Evolutionary conservation across 2,888 invertebrate genomes (phyloP).

Genomic region (Elegia similella): DNA sequence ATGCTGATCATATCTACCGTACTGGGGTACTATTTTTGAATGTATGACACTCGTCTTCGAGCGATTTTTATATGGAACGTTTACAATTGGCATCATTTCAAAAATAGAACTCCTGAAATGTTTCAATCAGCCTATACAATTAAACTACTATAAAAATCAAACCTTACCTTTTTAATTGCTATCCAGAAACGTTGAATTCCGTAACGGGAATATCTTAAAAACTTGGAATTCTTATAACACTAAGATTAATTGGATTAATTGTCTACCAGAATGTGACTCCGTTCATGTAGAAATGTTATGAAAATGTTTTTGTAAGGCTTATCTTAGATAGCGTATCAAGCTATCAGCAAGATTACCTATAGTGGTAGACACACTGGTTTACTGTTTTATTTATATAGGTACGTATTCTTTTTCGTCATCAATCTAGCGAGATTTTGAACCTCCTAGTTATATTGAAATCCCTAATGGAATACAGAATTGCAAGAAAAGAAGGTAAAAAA

Average conservation of each 20-base stretch:
- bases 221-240: neutral
- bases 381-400: neutral
- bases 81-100: too few relatives aligned
- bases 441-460: too few relatives aligned
- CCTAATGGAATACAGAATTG: too few relatives aligned
- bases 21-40: too few relatives aligned
- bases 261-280: neutral
- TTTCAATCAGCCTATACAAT: too few relatives aligned
- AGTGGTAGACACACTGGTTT: neutral
- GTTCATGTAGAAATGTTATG: constrained; percentile 20
- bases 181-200: neutral
- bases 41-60: too few relatives aligned
- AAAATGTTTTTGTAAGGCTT: constrained; percentile 28
- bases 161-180: neutral
- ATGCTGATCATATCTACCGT: too few relatives aligned
- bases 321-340: constrained; percentile 22
- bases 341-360: constrained; percentile 19
- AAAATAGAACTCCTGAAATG: too few relatives aligned
- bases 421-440: too few relatives aligned
- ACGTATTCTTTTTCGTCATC: neutral
- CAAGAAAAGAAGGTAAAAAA: too few relatives aligned
- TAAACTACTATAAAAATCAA: too few relatives aligned
- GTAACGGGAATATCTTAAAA: neutral
- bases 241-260: neutral
- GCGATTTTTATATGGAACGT: too few relatives aligned